These are phyloP conservation scores for Syngnathus rostellatus DNA, from an alignment of 2,797 vertebrate genomes.

Conservation along the genomic window DNA sequence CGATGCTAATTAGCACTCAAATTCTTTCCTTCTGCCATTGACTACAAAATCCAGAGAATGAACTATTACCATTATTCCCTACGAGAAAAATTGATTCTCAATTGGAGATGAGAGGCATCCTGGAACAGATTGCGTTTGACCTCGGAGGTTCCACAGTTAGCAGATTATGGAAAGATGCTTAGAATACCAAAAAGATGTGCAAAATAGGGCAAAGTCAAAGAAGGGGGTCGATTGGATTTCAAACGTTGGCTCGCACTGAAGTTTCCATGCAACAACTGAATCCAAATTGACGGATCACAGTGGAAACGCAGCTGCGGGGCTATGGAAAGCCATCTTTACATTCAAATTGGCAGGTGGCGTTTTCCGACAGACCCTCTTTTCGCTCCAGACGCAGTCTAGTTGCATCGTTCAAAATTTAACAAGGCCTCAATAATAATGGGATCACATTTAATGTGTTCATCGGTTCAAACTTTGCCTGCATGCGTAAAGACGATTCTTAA, in stretches of 20 bases:
- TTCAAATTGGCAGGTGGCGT: constrained; percentile 38
- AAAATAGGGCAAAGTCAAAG: background rate
- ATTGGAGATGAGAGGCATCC: background rate
- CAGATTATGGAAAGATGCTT: constrained; percentile 2
- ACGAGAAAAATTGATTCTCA: background rate
- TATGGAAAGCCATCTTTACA: constrained; percentile 25
- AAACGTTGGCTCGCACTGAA: background rate
- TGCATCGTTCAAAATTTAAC: no score
- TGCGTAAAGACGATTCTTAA: background rate
- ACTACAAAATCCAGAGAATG: background rate
- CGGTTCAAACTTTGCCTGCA: background rate
- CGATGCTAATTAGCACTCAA: background rate
- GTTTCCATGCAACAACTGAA: constrained; percentile 1
- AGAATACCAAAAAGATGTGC: background rate
- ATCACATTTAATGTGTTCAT: background rate
- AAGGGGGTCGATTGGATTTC: background rate
- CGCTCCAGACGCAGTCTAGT: background rate
- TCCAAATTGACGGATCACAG: constrained; percentile 2
- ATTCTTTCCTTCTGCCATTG: background rate
- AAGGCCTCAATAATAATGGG: background rate
- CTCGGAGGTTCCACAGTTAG: background rate
- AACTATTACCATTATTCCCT: background rate
- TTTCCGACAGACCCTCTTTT: background rate
- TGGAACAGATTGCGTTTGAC: background rate
- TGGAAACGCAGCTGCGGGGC: constrained; percentile 11